Evolutionary conservation across 2,113 vertebrate genomes (phyloP).

Genomic region (Xenopus tropicalis): DNA sequence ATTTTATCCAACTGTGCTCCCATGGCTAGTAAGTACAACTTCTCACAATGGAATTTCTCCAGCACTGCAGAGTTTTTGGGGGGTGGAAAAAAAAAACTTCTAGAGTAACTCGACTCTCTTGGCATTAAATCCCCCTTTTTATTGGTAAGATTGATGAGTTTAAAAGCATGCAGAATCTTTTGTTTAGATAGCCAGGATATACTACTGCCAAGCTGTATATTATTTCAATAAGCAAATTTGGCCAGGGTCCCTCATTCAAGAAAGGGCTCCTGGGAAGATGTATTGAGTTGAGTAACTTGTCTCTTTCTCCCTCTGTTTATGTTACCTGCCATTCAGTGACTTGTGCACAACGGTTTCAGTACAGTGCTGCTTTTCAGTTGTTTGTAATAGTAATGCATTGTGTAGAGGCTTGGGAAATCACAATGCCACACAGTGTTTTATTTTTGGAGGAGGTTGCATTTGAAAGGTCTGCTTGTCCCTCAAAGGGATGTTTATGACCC

Average conservation of each 20-base stretch:
- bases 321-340: constrained; percentile 39
- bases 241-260: constrained; percentile 26
- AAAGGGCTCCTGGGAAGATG: constrained; percentile 6
- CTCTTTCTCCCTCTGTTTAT: constrained; percentile 26
- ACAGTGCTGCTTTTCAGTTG: constrained; percentile 17
- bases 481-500: no score
- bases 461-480: no score
- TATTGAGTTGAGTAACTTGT: constrained; percentile 15
- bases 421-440: no score
- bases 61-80: not conserved
- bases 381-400: constrained; percentile 21
- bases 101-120: constrained; percentile 6
- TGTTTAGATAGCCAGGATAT: constrained; percentile 41
- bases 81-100: not conserved
- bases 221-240: constrained; percentile 42
- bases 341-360: constrained; percentile 1
- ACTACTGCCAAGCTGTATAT: constrained; percentile 40
- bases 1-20: not conserved
- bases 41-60: not conserved
- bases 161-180: constrained; percentile 43
- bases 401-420: not conserved
- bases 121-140: constrained; percentile 13
- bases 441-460: no score
- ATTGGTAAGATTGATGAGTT: constrained; percentile 44
- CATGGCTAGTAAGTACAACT: no score